Base-by-base conservation (phyloP, 1,140 invertebrate species). In the Dysdera silvatica region DNA sequence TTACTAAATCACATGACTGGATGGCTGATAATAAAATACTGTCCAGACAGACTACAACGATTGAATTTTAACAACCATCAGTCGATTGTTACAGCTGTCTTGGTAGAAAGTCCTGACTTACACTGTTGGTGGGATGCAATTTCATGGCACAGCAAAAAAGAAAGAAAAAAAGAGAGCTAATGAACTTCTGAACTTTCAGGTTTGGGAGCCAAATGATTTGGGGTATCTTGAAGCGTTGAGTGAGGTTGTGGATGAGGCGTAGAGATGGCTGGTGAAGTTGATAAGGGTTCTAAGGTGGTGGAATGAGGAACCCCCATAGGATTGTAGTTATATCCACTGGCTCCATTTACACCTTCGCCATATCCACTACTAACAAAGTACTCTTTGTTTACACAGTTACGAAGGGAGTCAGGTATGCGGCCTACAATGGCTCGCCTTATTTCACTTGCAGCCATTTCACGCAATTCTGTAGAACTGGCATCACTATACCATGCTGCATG, bases 401-500 rank as follows among this genome's bases (percentile, higher is more conserved):
- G 83, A 76, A 98, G 83, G 74, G 88, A 91, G 74, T 96, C 93
- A 51, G 96, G 95, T 77, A 98, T 96, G 76, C 93, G 87, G 65
- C 95, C 95, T 65, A 95, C 87, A 72, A 99, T 96, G 57, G 95
- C 95, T 75, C 95, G 85, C 72, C 96, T 84, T 71, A 98, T 95
- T 82, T 99, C 96, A 69, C 87, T 90, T 29, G 96, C 96, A 65
- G 95, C 96, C 91, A 97, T 97, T 82, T 98, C 94, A 66, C 95
- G 75, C 70, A 99, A 82, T 80, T 99, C 96, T 71, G 91, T 93
- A 76, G 92, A 91, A 69, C 91, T 91, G 69, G 94, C 92, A 75
- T 99, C 95, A 73, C 92, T 96, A 83, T 97, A 99, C 83, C 97
- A 99, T 67, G 95, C 93, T 67, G 94, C 93, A 79, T 98, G 94